phyloP scores from a whole-genome alignment of 1,140 invertebrate genomes.

The Subanguina moxae region DNA sequence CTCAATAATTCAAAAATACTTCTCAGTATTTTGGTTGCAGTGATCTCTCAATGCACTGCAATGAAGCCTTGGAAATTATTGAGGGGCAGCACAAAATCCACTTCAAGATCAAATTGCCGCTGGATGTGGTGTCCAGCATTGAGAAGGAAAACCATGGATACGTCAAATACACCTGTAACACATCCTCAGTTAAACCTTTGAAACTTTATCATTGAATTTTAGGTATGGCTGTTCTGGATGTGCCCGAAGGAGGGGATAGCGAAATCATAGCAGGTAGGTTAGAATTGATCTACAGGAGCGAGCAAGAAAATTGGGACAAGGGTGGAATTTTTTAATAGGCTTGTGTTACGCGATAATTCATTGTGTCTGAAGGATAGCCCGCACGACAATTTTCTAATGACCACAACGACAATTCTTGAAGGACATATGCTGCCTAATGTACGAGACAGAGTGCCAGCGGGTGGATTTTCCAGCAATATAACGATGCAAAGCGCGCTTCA shows the following conservation, averaged over 20 bases:
- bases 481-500: too few relatives aligned
- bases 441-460: too few relatives aligned
- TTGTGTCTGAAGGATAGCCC: too few relatives aligned
- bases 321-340: too few relatives aligned
- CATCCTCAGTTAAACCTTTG: too few relatives aligned
- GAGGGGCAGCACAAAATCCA: conserved; percentile 42
- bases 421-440: too few relatives aligned
- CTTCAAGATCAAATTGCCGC: conserved; percentile 44
- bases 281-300: background rate
- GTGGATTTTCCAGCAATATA: too few relatives aligned
- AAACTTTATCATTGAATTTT: too few relatives aligned
- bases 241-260: conserved; percentile 50
- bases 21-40: conserved; percentile 20
- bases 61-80: conserved; percentile 38
- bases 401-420: too few relatives aligned
- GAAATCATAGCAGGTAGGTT: conserved; percentile 49
- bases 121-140: conserved; percentile 49
- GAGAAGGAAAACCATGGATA: conserved; percentile 40
- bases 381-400: too few relatives aligned
- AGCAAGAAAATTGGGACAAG: background rate
- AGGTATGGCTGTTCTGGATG: conserved; percentile 35
- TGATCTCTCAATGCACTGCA: conserved; percentile 41
- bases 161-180: conserved; percentile 44
- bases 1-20: background rate
- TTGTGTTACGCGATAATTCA: too few relatives aligned